phyloP scores from a whole-genome alignment of 2,888 invertebrate species.

The Dasysyrphus albostriatus region DNA sequence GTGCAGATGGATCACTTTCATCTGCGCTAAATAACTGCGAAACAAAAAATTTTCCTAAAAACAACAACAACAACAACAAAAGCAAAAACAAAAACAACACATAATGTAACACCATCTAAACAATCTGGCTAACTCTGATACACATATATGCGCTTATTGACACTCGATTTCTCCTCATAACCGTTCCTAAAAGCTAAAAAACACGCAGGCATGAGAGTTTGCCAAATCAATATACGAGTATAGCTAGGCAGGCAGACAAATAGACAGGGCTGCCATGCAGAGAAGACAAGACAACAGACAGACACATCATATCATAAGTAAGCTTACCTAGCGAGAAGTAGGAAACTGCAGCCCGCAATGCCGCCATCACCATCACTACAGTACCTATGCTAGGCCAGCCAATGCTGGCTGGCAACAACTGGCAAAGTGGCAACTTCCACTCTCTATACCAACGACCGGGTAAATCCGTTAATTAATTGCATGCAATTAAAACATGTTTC shows the following conservation, averaged over 20 bases:
- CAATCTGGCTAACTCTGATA: slow-evolving; percentile 64
- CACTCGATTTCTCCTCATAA: slow-evolving; percentile 74
- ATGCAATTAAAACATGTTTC: slow-evolving; percentile 76
- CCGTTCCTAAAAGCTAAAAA: slow-evolving; percentile 40
- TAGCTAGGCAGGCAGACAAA: slow-evolving; percentile 13
- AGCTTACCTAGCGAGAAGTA: slow-evolving; percentile 40
- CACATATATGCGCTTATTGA: slow-evolving; percentile 64
- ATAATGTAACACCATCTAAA: slow-evolving; percentile 63
- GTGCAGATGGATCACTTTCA: slow-evolving; percentile 75
- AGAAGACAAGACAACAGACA: slow-evolving; percentile 33
- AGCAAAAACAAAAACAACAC: slow-evolving; percentile 19
- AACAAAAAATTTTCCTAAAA: slow-evolving; percentile 4
- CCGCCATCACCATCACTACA: neutral
- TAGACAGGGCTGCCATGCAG: slow-evolving; percentile 25
- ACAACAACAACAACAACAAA: slow-evolving; percentile 7
- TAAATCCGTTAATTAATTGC: slow-evolving; percentile 76
- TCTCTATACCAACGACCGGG: slow-evolving; percentile 73
- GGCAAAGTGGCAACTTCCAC: slow-evolving; percentile 67
- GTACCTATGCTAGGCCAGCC: slow-evolving; percentile 1
- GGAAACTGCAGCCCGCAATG: slow-evolving; percentile 47
- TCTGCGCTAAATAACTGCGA: slow-evolving; percentile 70
- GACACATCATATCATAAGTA: neutral
- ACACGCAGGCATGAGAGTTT: slow-evolving; percentile 67
- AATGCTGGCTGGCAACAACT: slow-evolving; percentile 52
- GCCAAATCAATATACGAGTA: slow-evolving; percentile 75